Percentiles rank a stretch among this genome's conserved stretches.
Conservation (phyloP, 2,113 vertebrate species). For the Corythornis vintsioides region DNA sequence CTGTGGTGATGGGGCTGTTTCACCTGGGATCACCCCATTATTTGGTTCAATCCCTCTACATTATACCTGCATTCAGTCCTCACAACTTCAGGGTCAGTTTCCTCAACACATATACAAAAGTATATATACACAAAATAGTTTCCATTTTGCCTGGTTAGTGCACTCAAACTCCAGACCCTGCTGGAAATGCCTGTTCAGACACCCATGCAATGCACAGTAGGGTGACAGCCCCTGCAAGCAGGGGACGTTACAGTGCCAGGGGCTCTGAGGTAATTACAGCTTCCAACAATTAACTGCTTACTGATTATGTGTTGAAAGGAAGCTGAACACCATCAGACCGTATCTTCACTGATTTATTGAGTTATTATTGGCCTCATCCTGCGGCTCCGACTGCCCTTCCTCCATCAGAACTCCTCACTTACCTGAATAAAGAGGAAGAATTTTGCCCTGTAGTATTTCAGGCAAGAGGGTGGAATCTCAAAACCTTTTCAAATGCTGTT, state of each 20-base stretch:
- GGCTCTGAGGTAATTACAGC: not conserved
- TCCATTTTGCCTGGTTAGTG: not conserved
- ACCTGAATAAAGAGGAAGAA: conserved; percentile 14
- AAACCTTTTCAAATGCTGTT: conserved; percentile 59
- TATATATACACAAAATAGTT: rapidly evolving
- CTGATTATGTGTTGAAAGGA: conserved; percentile 35
- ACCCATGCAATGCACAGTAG: not conserved
- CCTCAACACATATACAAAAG: rapidly evolving
- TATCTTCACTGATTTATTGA: conserved; percentile 16
- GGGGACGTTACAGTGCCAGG: not conserved
- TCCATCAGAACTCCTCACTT: conserved; percentile 6
- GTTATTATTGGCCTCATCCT: conserved; percentile 35
- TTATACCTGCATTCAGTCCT: rapidly evolving
- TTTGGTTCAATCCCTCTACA: not conserved
- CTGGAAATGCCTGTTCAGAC: not conserved
- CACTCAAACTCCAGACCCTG: rapidly evolving
- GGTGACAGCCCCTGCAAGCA: not conserved
- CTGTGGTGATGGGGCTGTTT: not conserved
- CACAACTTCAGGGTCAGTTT: rapidly evolving
- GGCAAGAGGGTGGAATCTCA: conserved; percentile 4
- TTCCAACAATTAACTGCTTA: not conserved
- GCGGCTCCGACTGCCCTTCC: not conserved
- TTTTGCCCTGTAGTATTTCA: conserved; percentile 29
- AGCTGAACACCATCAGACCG: not conserved
- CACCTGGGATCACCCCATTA: too few species aligned